phyloP scores from a whole-genome alignment of 2,113 vertebrate species.

The Mastomys coucha region DNA sequence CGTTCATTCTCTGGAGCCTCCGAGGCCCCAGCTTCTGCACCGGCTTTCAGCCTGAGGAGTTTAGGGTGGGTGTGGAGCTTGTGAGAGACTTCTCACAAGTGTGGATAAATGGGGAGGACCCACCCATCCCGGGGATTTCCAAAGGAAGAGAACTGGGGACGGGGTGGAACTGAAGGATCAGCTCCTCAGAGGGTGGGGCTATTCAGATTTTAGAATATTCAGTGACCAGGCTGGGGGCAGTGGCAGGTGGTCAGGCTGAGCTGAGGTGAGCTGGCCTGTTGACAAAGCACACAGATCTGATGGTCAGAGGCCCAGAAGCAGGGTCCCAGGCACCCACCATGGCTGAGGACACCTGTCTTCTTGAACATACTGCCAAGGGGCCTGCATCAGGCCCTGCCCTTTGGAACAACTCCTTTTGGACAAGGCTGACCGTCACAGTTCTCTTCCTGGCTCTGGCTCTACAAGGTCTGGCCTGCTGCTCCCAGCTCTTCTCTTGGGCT shows the following conservation, averaged over 20 bases:
- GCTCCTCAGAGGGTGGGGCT: neutral
- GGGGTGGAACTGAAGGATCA: neutral
- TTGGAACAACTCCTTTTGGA: neutral
- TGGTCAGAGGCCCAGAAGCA: neutral
- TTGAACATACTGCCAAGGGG: no score
- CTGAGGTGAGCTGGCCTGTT: neutral
- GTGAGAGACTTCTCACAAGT: neutral
- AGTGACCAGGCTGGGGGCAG: neutral
- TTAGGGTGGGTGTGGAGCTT: neutral
- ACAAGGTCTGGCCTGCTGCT: neutral
- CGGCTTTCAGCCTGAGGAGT: neutral
- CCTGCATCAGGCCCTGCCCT: no score
- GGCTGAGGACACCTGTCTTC: neutral
- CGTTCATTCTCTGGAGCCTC: neutral
- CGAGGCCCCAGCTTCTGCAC: neutral
- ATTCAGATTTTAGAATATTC: rapidly evolving
- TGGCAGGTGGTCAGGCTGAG: neutral
- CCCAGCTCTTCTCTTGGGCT: neutral
- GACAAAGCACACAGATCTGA: neutral
- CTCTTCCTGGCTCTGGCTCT: neutral
- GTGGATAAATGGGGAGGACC: neutral
- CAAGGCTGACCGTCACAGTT: neutral
- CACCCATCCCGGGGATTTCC: neutral
- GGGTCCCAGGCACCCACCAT: neutral
- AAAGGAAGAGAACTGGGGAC: rapidly evolving